A percentile compares a stretch with the other conserved stretches of the same genome.
These are phyloP conservation scores for Thyatira batis DNA, from an alignment of 2,888 invertebrate species.

Conservation along the genomic window DNA sequence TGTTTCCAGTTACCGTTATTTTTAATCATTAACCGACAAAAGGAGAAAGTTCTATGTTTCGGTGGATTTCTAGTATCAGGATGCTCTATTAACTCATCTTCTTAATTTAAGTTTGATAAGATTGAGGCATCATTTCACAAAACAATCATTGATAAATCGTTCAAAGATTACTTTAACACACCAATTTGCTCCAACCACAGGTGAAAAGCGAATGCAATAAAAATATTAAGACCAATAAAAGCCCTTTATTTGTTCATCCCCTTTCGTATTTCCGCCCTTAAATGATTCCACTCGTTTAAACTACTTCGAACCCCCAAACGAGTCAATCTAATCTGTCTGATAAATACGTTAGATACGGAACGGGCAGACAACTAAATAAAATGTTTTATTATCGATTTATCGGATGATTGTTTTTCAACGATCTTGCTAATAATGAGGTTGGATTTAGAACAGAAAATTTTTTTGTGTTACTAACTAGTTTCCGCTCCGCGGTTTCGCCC, in stretches of 20 bases:
- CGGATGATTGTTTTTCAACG: constrained; percentile 1
- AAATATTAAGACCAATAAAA: constrained; percentile 28
- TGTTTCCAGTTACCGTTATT: too few species aligned
- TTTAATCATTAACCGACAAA: too few species aligned
- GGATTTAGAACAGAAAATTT: not conserved
- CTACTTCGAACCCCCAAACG: constrained; percentile 27
- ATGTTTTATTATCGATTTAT: constrained; percentile 21
- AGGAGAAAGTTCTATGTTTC: too few species aligned
- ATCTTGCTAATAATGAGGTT: not conserved
- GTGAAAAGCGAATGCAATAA: constrained; percentile 11
- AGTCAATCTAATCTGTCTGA: constrained; percentile 47
- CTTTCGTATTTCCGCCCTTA: constrained; percentile 36
- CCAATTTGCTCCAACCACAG: not conserved
- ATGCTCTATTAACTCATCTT: constrained; percentile 15
- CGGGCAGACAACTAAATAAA: constrained; percentile 17
- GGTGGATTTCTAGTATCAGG: too few species aligned
- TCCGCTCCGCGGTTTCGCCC: too few species aligned
- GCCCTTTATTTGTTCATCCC: constrained; percentile 38
- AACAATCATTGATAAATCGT: not conserved
- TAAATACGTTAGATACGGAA: constrained; percentile 51
- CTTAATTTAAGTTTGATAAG: not conserved
- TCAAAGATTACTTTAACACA: not conserved
- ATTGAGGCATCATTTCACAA: constrained; percentile 15
- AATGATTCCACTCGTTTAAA: constrained; percentile 21
- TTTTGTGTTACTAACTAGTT: too few species aligned